Conservation (phyloP, 2,113 vertebrate genomes). For the Nestor notabilis region DNA sequence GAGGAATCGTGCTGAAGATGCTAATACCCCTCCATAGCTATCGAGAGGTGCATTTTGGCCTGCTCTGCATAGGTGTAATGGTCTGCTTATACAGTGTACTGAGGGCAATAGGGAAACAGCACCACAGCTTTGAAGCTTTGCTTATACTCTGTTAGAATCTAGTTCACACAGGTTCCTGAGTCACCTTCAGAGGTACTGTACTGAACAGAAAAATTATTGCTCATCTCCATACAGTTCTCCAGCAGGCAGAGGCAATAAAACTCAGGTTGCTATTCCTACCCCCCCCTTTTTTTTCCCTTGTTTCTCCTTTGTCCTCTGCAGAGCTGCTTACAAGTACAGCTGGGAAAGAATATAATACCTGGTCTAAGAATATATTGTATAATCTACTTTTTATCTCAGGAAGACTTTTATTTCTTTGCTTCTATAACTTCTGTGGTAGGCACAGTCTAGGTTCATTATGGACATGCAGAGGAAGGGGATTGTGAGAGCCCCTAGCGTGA, state of each 20-base stretch:
- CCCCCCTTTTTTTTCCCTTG: not conserved
- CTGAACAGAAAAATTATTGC: slow-evolving; percentile 58
- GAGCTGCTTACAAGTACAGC: not conserved
- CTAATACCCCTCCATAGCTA: not conserved
- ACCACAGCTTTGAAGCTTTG: not conserved
- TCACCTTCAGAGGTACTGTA: slow-evolving; percentile 50
- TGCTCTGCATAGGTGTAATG: not conserved
- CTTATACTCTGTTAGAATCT: not conserved
- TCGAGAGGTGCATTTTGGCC: rapidly evolving
- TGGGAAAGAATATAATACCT: slow-evolving; percentile 29
- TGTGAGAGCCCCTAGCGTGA: not conserved
- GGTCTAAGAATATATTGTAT: slow-evolving; percentile 10
- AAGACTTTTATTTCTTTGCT: slow-evolving; percentile 31
- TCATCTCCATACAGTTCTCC: slow-evolving; percentile 50
- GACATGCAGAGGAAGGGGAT: not conserved
- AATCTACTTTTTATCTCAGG: slow-evolving; percentile 32
- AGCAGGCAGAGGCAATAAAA: slow-evolving; percentile 60
- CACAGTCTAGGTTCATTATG: not conserved
- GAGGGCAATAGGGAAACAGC: not conserved
- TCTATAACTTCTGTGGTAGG: not conserved
- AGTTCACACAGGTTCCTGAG: not conserved
- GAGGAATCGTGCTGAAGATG: not conserved
- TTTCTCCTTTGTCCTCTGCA: slow-evolving; percentile 31
- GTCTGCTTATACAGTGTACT: not conserved
- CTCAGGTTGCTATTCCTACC: not conserved